A percentile compares a stretch with the other conserved stretches of the same genome.
Evolutionary conservation across 2,797 vertebrate species (phyloP).

Genomic region (Helicolenus hilgendorfi): DNA sequence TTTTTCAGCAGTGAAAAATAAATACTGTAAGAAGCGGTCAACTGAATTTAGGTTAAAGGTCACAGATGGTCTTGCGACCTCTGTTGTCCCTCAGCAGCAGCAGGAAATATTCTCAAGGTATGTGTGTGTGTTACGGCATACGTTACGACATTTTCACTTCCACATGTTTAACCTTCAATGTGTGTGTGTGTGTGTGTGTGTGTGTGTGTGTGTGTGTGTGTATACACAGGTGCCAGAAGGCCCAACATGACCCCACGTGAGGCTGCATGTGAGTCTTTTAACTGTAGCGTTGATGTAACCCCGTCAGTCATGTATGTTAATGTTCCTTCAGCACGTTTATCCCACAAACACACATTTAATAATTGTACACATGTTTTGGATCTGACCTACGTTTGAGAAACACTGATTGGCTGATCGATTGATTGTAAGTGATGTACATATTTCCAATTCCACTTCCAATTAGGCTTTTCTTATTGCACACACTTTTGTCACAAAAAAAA

Average conservation of each 20-base stretch:
- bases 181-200: conserved; percentile 5
- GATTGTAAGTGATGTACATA: background rate
- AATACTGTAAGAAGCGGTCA: background rate
- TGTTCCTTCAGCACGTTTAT: background rate
- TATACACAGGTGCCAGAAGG: conserved; percentile 50
- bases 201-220: background rate
- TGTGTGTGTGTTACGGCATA: background rate
- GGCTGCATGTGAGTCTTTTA: background rate
- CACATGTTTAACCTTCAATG: background rate
- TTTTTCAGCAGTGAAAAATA: background rate
- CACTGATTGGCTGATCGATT: background rate
- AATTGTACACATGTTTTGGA: background rate
- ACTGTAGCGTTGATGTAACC: background rate
- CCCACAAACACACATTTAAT: background rate
- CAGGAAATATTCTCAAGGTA: conserved; percentile 55
- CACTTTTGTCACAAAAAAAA: background rate
- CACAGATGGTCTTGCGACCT: background rate
- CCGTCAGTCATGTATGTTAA: background rate
- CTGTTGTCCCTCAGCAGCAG: conserved; percentile 40
- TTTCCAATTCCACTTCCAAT: background rate
- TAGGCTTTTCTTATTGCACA: background rate
- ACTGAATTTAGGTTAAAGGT: background rate
- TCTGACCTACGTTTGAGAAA: background rate
- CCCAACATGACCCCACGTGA: background rate
- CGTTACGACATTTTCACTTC: background rate